These are phyloP conservation scores for Mobula hypostoma DNA, from an alignment of 2,113 vertebrate genomes.

Conservation along the genomic window DNA sequence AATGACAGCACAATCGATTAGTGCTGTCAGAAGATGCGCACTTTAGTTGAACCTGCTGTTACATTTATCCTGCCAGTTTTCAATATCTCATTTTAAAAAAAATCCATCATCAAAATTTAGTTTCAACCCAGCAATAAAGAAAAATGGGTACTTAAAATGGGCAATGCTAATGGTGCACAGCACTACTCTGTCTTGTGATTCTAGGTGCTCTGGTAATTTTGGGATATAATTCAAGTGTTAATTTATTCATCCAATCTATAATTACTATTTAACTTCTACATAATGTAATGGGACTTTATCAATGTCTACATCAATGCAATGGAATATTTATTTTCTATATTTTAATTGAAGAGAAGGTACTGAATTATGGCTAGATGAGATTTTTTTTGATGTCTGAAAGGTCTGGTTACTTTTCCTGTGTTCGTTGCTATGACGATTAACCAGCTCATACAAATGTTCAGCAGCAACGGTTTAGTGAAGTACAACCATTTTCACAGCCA, in stretches of 20 bases:
- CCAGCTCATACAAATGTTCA: background rate
- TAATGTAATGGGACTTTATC: background rate
- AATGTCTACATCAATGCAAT: background rate
- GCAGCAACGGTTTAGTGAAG: background rate
- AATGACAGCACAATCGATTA: background rate
- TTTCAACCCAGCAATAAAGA: background rate
- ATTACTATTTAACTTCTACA: background rate
- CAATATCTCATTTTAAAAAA: background rate
- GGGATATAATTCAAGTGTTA: background rate
- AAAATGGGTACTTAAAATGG: background rate
- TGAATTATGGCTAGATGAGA: background rate
- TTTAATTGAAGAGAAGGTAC: background rate
- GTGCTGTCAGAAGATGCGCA: background rate
- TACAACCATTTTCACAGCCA: conserved; percentile 27
- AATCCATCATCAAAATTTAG: background rate
- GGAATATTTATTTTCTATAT: background rate
- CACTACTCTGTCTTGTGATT: background rate
- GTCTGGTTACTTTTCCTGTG: background rate
- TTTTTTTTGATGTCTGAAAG: background rate
- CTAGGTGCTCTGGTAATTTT: conserved; percentile 10
- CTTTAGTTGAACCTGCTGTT: too few species aligned
- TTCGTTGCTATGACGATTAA: background rate
- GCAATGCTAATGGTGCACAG: background rate
- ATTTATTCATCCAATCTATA: background rate
- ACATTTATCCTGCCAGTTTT: background rate